These are phyloP conservation scores for Drosophila austrosaltans DNA, from an alignment of 2,888 invertebrate species.

Conservation along the genomic window DNA sequence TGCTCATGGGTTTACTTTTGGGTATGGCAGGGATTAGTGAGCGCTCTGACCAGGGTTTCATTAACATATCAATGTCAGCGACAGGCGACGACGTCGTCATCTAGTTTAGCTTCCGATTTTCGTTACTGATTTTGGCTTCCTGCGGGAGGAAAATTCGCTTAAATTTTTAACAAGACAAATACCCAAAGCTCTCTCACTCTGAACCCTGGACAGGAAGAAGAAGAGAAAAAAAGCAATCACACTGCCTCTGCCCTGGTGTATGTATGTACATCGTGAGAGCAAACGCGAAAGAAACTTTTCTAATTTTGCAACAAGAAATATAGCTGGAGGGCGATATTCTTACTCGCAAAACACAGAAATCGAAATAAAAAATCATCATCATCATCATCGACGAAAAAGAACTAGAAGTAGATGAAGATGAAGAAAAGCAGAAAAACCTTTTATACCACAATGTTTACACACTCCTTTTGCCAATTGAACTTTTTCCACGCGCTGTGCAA, in stretches of 20 bases:
- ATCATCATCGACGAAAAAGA: constrained; percentile 28
- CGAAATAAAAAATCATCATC: constrained; percentile 56
- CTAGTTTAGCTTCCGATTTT: constrained; percentile 48
- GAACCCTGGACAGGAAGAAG: constrained; percentile 6
- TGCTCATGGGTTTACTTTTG: background rate
- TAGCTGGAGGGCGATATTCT: constrained; percentile 65
- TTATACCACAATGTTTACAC: constrained; percentile 79
- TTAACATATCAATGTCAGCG: constrained; percentile 78
- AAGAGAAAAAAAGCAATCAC: constrained; percentile 22
- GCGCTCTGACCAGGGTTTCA: constrained; percentile 48
- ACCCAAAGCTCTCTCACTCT: constrained; percentile 60
- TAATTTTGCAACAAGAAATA: constrained; percentile 67
- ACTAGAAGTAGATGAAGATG: constrained; percentile 41
- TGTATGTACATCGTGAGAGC: constrained; percentile 20
- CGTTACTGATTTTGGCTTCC: constrained; percentile 61
- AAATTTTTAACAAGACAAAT: constrained; percentile 79
- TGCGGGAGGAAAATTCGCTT: constrained; percentile 69
- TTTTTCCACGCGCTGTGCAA: constrained; percentile 49
- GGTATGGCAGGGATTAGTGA: constrained; percentile 55
- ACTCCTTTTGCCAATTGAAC: constrained; percentile 78
- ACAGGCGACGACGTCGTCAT: constrained; percentile 28
- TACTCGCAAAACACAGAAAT: constrained; percentile 54
- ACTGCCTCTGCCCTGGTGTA: background rate
- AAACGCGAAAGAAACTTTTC: constrained; percentile 64
- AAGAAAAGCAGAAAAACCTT: constrained; percentile 81